These are phyloP conservation scores for Harpalus rubripes DNA, from an alignment of 2,888 invertebrate genomes.

Conservation along the genomic window DNA sequence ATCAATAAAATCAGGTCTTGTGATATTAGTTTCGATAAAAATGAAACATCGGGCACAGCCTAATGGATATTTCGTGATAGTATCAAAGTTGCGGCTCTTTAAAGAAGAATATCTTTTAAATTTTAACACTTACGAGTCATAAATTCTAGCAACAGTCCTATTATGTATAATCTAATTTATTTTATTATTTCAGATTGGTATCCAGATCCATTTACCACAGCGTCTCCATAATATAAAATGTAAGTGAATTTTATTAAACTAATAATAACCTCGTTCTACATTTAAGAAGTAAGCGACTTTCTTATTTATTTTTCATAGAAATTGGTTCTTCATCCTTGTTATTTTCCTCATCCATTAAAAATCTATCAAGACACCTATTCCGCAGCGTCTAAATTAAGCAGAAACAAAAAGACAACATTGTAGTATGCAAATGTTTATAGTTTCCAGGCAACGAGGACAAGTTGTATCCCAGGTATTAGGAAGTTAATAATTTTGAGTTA, in stretches of 20 bases:
- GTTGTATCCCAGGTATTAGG: not conserved
- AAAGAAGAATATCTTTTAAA: no score
- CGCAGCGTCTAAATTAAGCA: not conserved
- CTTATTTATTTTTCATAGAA: not conserved
- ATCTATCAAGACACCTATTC: not conserved
- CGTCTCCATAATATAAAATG: not conserved
- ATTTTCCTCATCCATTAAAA: not conserved
- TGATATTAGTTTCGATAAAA: no score
- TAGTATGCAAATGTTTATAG: slow-evolving; percentile 6
- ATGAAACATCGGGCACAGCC: no score
- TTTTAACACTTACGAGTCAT: no score
- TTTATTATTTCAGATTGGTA: not conserved
- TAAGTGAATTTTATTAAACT: no score
- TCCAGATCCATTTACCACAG: not conserved
- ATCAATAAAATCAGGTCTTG: no score
- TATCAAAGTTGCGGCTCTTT: no score
- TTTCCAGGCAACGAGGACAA: not conserved
- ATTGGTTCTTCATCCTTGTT: not conserved
- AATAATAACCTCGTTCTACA: not conserved
- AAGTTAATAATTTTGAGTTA: slow-evolving; percentile 7
- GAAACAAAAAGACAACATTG: not conserved
- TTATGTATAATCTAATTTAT: no score
- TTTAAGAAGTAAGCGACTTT: not conserved
- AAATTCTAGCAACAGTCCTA: no score
- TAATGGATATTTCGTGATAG: no score